These are phyloP conservation scores for Lysandra bellargus DNA, from an alignment of 2,888 invertebrate genomes.

Conservation along the genomic window DNA sequence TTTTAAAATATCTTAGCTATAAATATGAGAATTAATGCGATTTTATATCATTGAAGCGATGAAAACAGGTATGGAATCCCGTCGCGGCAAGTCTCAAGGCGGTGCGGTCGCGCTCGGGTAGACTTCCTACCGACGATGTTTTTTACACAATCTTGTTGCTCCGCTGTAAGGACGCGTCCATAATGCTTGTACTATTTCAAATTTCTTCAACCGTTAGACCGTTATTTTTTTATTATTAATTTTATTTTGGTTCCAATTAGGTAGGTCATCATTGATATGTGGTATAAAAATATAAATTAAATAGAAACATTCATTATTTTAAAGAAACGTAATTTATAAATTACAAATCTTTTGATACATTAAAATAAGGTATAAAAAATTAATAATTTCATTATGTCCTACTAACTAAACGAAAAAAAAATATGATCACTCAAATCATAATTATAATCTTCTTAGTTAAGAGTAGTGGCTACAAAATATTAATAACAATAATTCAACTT, in stretches of 20 bases:
- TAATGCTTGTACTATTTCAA: conserved; percentile 41
- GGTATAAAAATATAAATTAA: too few relatives aligned
- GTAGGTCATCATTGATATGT: too few relatives aligned
- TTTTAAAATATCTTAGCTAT: background rate
- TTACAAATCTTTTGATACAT: too few relatives aligned
- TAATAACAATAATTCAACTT: background rate
- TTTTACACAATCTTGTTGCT: conserved; percentile 81
- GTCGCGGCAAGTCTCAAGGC: conserved; percentile 57
- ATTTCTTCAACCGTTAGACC: conserved; percentile 20
- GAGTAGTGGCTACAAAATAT: too few relatives aligned
- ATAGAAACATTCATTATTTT: too few relatives aligned
- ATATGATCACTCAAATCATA: too few relatives aligned
- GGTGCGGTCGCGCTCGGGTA: conserved; percentile 58
- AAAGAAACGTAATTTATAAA: too few relatives aligned
- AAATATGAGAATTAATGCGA: background rate
- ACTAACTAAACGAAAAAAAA: too few relatives aligned
- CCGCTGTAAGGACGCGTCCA: conserved; percentile 64
- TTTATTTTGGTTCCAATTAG: background rate
- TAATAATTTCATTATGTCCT: too few relatives aligned
- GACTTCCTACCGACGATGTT: conserved; percentile 80
- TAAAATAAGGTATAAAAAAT: too few relatives aligned
- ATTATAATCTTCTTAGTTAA: too few relatives aligned
- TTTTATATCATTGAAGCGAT: background rate
- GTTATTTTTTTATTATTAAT: background rate
- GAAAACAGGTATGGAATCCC: conserved; percentile 41